Evolutionary conservation across 1,140 invertebrate genomes (phyloP), one percentile per base, ranked within the genome.

Genomic region (Lordiphosa mommai): DNA sequence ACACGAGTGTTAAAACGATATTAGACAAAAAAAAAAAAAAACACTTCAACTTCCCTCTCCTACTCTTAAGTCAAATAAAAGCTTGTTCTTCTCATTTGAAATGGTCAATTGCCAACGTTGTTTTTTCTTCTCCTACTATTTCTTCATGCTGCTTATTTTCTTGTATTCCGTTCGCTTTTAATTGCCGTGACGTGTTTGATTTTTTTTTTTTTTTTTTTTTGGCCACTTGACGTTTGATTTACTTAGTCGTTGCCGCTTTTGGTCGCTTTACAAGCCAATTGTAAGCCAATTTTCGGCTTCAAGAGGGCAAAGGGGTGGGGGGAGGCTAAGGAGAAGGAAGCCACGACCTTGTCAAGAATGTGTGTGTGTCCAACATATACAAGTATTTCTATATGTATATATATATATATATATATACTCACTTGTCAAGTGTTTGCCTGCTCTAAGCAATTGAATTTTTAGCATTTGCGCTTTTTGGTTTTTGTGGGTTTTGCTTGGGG

Each of bases 181-280:
- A 82, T 82, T 82, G 77, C 71, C 77, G 72, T 82, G 67, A 72
- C 76, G 61, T 68, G 77, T 82, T 82, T 82, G 66, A 32, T 37
- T 37, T 52, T 41, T 32, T n/a, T 8, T 41, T 33, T 50, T 49
- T 41, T 58, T 58, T 60, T 60, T 23, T 63, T 52, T 47, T 46
- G 53, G 68, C 44, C 58, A 70, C 56, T 68, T 71, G 68, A 61
- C 55, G 58, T 63, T 71, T 61, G 58, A 67, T 61, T 71, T 68
- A 63, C 63, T 71, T 61, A 71, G 64, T 66, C 56, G 56, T 23
- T 23, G 20, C 20, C 20, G 60, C 65, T 56, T 32, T 36, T 60
- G 55, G 47, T 61, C 76, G 80, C 76, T 80, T 84, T 65, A 57
- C 76, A 60, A 72, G 73, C 77, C 76, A 82, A 82, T 82, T 82